Evolutionary conservation across 2,888 invertebrate species (phyloP), one percentile per base, ranked within the genome.

Genomic region (Erebia palarica): DNA sequence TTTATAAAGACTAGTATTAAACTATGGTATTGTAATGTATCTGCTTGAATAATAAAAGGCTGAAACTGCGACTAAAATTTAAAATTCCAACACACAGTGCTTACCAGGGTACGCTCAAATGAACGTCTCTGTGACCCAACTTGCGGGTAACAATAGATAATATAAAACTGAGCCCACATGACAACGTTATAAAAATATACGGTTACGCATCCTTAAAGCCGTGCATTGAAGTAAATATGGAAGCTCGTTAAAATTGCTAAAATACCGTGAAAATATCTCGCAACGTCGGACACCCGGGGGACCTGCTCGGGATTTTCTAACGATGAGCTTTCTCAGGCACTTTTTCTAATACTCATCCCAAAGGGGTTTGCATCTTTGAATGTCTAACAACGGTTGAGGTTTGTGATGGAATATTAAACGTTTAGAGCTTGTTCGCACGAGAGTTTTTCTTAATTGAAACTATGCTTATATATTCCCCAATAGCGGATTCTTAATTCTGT

Each of bases 161-260:
- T 65, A 67, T 66, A 55, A 69, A 60, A 73, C 59, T 59, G 53
- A 71, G 60, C 44, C 59, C 53, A 67, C 57, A 75, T 68, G 75
- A 71, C 71, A 75, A 73, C 21, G 65, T 80, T 80, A 75, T 77
- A 81, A 83, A 81, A 85, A 84, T 85, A 74, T 82, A 85, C 82
- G 83, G 79, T 80, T 80, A 85, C 83, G 80, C 83, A 86, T 85
- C 83, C 81, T 82, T 76, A 79, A 81, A 79, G 82, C 75, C 81
- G 84, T 82, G 87, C 88, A 88, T 86, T 85, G 85, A 86, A 89
- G 88, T 90, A 89, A 90, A 89, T 88, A 89, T 86, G 86, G 85
- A 77, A 84, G 85, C 91, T 92, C 92, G 92, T 93, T 93, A 93
- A 92, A 92, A 87, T 88, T 91, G 92, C 91, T 91, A 91, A 93